A percentile compares a stretch with the other conserved stretches of the same genome.
Conservation (phyloP, 2,113 vertebrate species). For the Nettapus auritus region DNA sequence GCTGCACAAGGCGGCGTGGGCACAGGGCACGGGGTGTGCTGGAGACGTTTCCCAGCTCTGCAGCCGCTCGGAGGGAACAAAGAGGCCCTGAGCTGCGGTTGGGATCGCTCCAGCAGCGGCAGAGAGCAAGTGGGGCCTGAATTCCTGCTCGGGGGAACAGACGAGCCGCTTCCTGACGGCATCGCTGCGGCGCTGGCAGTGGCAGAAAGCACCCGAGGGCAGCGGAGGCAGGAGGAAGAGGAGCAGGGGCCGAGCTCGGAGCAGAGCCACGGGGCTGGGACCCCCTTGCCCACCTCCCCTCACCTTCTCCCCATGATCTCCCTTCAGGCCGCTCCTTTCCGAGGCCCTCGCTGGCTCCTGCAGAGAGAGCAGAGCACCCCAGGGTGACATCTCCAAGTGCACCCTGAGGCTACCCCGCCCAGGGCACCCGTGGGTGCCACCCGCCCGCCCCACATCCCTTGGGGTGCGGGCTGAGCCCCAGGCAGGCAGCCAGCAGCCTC, state of each 20-base stretch:
- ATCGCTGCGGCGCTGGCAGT: neutral
- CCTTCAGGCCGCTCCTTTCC: conserved; percentile 12
- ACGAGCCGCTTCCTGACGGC: neutral
- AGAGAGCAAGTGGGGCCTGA: neutral
- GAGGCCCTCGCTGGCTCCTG: conserved; percentile 55
- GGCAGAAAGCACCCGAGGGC: accelerated
- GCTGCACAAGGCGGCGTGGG: accelerated
- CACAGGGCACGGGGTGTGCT: neutral
- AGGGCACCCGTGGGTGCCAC: neutral
- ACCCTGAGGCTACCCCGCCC: neutral
- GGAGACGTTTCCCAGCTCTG: neutral
- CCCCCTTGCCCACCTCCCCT: neutral
- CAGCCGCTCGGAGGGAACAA: neutral
- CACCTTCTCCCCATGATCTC: conserved; percentile 66
- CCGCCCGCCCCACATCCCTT: neutral
- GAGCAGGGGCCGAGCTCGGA: accelerated
- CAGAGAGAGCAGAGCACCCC: neutral
- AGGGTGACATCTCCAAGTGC: neutral
- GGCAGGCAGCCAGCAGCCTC: neutral
- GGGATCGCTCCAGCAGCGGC: conserved; percentile 14
- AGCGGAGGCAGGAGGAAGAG: neutral
- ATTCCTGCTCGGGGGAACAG: neutral
- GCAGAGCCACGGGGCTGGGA: accelerated
- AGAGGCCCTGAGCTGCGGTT: conserved; percentile 26
- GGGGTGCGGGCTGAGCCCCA: neutral